phyloP scores from a whole-genome alignment of 2,113 vertebrate genomes.

The Prionailurus viverrinus region DNA sequence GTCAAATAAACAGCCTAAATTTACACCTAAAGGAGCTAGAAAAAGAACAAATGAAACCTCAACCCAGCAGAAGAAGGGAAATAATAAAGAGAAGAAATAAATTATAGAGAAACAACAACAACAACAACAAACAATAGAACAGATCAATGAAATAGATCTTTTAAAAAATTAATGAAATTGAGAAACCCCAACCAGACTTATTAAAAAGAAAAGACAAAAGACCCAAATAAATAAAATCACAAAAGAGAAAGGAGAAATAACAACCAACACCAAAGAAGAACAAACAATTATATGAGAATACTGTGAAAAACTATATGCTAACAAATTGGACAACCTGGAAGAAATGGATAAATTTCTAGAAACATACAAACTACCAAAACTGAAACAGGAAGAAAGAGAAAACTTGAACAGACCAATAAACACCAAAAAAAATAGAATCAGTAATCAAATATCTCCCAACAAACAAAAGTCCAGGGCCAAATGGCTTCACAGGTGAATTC shows the following conservation, averaged over 20 bases:
- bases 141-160: neutral
- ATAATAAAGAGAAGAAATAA: neutral
- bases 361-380: neutral
- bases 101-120: neutral
- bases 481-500: neutral
- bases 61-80: neutral
- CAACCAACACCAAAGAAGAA: neutral
- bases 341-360: neutral
- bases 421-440: neutral
- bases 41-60: neutral
- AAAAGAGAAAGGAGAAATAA: neutral
- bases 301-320: neutral
- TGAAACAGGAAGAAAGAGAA: neutral
- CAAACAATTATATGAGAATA: neutral
- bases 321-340: neutral
- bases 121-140: neutral
- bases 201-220: neutral
- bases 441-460: neutral
- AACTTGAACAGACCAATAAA: neutral
- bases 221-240: neutral
- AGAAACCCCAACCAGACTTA: neutral
- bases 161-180: neutral
- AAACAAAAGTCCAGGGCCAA: neutral
- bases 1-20: neutral
- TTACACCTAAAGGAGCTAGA: neutral